Percentiles rank a stretch among this genome's conserved stretches.
phyloP scores from a whole-genome alignment of 1,140 invertebrate genomes.

The Cyrtorhinus lividipennis region DNA sequence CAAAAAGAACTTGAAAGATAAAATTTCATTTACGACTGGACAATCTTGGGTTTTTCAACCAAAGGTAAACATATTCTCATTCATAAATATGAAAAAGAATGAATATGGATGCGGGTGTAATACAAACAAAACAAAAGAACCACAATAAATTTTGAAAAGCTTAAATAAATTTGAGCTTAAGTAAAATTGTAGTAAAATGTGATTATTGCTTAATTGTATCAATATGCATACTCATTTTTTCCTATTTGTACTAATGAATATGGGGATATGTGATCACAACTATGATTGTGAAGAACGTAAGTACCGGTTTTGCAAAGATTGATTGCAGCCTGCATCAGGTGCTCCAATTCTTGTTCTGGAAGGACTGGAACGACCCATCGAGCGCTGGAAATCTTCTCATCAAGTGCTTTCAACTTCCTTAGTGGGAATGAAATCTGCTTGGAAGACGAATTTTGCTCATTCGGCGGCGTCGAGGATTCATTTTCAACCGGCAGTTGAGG shows the following conservation, averaged over 20 bases:
- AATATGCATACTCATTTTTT: too few species aligned
- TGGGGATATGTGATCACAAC: too few species aligned
- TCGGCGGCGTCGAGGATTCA: conserved; percentile 27
- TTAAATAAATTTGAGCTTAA: too few species aligned
- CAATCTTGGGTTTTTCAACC: neutral
- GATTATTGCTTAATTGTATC: too few species aligned
- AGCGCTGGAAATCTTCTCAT: conserved; percentile 88
- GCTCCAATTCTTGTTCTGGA: conserved; percentile 89
- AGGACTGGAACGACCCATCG: conserved; percentile 95
- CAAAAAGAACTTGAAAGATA: conserved; percentile 21
- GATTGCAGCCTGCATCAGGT: conserved; percentile 76
- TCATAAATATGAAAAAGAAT: neutral
- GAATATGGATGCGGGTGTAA: too few species aligned
- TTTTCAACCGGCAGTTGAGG: conserved; percentile 13
- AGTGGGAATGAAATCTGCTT: too few species aligned
- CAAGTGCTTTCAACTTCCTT: conserved; percentile 67
- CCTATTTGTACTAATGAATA: too few species aligned
- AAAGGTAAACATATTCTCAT: neutral
- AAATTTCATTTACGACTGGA: neutral
- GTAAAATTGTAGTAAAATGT: too few species aligned
- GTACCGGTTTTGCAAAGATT: conserved; percentile 67
- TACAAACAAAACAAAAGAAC: too few species aligned
- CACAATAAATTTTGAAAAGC: too few species aligned
- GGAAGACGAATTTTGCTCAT: too few species aligned
- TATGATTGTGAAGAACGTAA: too few species aligned